phyloP scores from a whole-genome alignment of 2,797 vertebrate genomes.

The Sebastes taczanowskii region DNA sequence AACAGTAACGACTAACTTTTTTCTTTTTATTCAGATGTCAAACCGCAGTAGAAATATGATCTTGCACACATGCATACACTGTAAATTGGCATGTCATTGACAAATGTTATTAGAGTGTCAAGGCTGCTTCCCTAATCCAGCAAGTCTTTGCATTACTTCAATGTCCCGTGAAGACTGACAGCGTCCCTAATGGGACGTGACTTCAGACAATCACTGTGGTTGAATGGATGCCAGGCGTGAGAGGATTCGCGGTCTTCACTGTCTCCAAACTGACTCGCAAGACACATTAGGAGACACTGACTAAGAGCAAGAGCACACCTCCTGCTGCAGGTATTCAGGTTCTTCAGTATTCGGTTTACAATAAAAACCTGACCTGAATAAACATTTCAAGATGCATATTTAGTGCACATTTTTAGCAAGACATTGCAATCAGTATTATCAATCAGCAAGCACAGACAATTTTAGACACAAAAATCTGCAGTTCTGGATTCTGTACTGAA shows the following conservation, averaged over 20 bases:
- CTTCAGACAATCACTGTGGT: not conserved
- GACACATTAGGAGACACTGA: not conserved
- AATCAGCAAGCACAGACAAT: not conserved
- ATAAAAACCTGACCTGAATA: not conserved
- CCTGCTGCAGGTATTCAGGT: not conserved
- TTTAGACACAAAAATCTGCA: not conserved
- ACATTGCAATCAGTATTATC: not conserved
- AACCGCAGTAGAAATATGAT: not conserved
- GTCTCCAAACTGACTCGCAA: not conserved
- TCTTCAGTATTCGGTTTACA: not conserved
- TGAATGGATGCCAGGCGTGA: not conserved
- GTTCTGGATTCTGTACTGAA: not conserved
- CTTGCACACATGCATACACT: not conserved
- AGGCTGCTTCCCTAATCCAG: not conserved
- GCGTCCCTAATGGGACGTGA: not conserved
- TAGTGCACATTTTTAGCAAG: not conserved
- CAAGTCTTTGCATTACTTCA: slow-evolving; percentile 5
- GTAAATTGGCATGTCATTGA: not conserved
- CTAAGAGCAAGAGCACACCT: not conserved
- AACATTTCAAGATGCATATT: not conserved
- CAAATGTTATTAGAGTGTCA: not conserved
- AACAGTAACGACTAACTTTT: not conserved
- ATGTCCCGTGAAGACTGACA: not conserved
- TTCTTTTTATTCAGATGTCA: not conserved
- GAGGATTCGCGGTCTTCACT: not conserved